Conservation (phyloP, 1,140 invertebrate genomes). For the Leptinotarsa defecta region DNA sequence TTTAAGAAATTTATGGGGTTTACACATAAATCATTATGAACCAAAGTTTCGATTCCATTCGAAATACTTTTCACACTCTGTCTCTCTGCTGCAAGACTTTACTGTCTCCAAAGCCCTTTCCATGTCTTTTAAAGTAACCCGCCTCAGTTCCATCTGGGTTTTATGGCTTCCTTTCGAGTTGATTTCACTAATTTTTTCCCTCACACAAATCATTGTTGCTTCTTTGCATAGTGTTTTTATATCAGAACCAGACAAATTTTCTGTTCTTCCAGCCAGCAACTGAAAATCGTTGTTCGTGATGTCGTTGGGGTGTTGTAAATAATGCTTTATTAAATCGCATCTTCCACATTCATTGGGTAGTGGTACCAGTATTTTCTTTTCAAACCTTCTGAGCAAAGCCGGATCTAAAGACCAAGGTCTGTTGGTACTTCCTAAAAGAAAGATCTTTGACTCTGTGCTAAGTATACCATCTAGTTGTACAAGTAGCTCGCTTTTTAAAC, state of each 20-base stretch:
- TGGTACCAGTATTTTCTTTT: constrained; percentile 84
- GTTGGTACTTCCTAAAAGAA: constrained; percentile 89
- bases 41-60: constrained; percentile 46
- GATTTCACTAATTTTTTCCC: constrained; percentile 49
- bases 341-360: constrained; percentile 72
- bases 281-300: constrained; percentile 57
- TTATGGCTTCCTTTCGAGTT: constrained; percentile 28
- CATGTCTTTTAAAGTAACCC: constrained; percentile 32
- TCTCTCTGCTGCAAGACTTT: constrained; percentile 27
- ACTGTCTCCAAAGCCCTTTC: constrained; percentile 42
- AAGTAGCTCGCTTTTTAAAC: constrained; percentile 91
- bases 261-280: constrained; percentile 66
- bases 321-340: constrained; percentile 67
- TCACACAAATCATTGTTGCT: constrained; percentile 69
- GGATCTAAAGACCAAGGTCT: constrained; percentile 82
- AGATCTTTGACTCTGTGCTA: constrained; percentile 68
- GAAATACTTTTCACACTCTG: constrained; percentile 41
- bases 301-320: constrained; percentile 56
- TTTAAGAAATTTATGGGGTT: background rate
- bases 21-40: constrained; percentile 21
- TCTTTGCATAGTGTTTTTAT: constrained; percentile 89
- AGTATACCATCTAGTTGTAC: constrained; percentile 87
- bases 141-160: constrained; percentile 10
- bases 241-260: constrained; percentile 86
- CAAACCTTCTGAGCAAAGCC: constrained; percentile 84